Conservation (phyloP, 2,797 vertebrate species). For the Erethizon dorsatum region DNA sequence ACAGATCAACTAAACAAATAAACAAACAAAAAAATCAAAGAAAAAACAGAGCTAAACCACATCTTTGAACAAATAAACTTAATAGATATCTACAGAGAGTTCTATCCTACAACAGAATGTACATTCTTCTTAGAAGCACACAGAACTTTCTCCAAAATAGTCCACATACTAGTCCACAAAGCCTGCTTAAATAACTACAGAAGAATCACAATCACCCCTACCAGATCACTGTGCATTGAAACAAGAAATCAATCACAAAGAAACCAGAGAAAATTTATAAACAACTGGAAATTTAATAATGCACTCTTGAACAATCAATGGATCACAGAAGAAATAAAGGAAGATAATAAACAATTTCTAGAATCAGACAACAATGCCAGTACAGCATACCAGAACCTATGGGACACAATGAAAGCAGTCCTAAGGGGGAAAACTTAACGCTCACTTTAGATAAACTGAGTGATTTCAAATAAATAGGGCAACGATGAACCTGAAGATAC, state of each 20-base stretch:
- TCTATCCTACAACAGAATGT: neutral
- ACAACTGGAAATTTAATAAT: neutral
- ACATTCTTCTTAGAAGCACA: neutral
- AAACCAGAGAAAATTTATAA: neutral
- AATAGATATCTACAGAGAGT: neutral
- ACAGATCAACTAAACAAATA: neutral
- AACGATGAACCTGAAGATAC: neutral
- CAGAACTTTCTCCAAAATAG: neutral
- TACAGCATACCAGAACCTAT: neutral
- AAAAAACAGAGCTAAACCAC: neutral
- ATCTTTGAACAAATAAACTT: neutral
- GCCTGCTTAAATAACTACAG: neutral
- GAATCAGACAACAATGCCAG: neutral
- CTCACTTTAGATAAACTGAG: neutral
- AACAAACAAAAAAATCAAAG: neutral
- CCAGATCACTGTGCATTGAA: neutral
- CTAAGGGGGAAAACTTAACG: neutral
- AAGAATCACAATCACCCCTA: neutral
- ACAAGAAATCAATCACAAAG: neutral
- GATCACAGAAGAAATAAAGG: neutral
- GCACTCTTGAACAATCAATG: neutral
- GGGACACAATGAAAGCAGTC: neutral
- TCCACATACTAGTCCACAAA: neutral
- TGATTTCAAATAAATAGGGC: neutral
- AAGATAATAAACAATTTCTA: neutral